phyloP scores from a whole-genome alignment of 2,113 vertebrate genomes.

The Theristicus caerulescens region DNA sequence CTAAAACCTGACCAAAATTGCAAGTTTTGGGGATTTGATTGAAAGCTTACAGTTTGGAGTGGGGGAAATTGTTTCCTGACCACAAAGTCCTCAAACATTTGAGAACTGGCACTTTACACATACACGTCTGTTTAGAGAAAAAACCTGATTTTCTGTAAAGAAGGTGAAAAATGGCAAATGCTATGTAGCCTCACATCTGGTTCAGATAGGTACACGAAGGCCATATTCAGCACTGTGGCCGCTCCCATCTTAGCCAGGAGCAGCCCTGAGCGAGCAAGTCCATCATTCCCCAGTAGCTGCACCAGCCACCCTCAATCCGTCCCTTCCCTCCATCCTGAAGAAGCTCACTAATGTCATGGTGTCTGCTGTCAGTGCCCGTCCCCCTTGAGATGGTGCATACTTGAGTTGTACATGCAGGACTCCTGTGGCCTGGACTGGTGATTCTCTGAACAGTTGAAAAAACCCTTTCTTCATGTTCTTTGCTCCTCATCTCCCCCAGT shows the following conservation, averaged over 20 bases:
- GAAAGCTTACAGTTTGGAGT: neutral
- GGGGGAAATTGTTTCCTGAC: neutral
- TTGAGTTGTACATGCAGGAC: neutral
- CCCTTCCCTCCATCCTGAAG: neutral
- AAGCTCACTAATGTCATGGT: neutral
- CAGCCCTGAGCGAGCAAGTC: neutral
- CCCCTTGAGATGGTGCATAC: neutral
- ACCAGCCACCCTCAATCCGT: neutral
- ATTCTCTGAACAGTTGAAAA: neutral
- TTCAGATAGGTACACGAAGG: neutral
- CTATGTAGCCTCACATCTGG: neutral
- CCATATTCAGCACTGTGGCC: neutral
- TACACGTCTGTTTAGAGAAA: neutral
- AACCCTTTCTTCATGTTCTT: neutral
- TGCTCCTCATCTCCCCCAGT: neutral
- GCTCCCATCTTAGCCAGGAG: neutral
- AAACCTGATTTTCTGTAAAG: neutral
- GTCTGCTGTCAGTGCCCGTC: neutral
- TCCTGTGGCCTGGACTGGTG: neutral
- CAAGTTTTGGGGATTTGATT: neutral
- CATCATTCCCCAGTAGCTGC: neutral
- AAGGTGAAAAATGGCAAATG: neutral
- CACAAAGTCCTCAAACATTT: neutral
- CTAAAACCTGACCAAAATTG: constrained; percentile 15
- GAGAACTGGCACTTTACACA: neutral